Conservation (phyloP, 2,797 vertebrate species). For the Taeniopygia guttata region DNA sequence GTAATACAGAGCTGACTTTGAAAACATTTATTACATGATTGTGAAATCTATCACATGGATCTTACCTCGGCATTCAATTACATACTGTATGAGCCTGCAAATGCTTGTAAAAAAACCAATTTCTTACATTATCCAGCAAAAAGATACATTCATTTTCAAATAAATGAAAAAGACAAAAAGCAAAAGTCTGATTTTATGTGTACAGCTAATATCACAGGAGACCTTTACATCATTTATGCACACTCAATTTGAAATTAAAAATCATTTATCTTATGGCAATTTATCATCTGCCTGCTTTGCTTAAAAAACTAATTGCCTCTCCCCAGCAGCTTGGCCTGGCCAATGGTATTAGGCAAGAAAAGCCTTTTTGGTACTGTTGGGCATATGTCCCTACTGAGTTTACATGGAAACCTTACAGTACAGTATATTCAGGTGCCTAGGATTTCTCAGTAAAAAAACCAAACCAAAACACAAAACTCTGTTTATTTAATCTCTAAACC, state of each 20-base stretch:
- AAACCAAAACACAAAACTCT: neutral
- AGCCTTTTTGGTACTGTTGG: neutral
- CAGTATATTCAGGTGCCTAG: neutral
- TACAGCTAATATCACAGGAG: neutral
- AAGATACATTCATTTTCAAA: neutral
- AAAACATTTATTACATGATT: constrained; percentile 12
- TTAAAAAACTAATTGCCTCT: neutral
- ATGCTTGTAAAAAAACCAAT: neutral
- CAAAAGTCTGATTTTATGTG: neutral
- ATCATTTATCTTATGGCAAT: neutral
- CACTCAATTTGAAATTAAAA: neutral
- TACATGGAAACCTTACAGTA: neutral
- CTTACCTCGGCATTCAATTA: neutral
- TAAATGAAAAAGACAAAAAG: neutral
- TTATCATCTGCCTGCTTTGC: neutral
- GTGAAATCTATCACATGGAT: neutral
- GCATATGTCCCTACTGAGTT: rapidly evolving
- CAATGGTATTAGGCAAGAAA: neutral
- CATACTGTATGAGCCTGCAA: neutral
- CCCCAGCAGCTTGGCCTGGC: neutral
- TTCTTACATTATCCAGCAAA: neutral
- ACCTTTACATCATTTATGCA: neutral
- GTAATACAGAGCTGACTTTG: neutral
- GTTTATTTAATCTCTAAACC: neutral
- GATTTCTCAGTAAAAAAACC: neutral